Percentiles rank a stretch among this genome's conserved stretches.
Evolutionary conservation across 2,113 vertebrate species (phyloP).

Genomic region (Melanerpes formicivorus): DNA sequence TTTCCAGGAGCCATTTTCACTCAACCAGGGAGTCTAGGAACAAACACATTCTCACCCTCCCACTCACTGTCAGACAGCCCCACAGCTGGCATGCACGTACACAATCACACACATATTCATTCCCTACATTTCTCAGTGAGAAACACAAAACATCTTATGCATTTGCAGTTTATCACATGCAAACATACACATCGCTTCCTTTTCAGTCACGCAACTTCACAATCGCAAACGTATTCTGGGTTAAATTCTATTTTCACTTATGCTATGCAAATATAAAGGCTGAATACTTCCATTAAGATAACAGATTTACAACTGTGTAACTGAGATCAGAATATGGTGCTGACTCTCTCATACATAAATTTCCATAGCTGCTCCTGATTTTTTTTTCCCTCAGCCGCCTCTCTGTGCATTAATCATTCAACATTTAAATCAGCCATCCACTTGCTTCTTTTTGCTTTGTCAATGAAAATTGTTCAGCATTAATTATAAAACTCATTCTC

Average conservation of each 20-base stretch:
- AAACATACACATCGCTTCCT: constrained; percentile 3
- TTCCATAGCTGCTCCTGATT: constrained; percentile 49
- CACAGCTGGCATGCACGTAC: constrained; percentile 42
- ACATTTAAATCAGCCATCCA: constrained; percentile 67
- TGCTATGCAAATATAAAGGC: constrained; percentile 62
- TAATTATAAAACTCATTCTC: constrained; percentile 73
- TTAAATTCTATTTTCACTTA: constrained; percentile 66
- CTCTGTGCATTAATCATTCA: constrained; percentile 63
- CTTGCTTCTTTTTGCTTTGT: constrained; percentile 70
- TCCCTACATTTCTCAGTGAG: constrained; percentile 4
- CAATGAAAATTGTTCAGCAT: constrained; percentile 73
- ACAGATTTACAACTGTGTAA: constrained; percentile 70
- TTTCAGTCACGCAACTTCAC: constrained; percentile 32
- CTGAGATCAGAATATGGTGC: constrained; percentile 60
- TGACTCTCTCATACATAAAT: constrained; percentile 57
- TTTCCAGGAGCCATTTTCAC: constrained; percentile 73
- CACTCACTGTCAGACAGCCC: constrained; percentile 45
- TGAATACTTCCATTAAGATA: constrained; percentile 63
- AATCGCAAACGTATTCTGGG: neutral
- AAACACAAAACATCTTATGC: constrained; percentile 37
- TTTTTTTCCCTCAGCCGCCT: constrained; percentile 42
- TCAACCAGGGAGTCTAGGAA: constrained; percentile 50
- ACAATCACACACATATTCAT: constrained; percentile 10
- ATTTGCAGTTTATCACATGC: constrained; percentile 49
- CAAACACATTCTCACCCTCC: constrained; percentile 59